Conservation (phyloP, 2,888 invertebrate genomes). For the Andrena bucephala region DNA sequence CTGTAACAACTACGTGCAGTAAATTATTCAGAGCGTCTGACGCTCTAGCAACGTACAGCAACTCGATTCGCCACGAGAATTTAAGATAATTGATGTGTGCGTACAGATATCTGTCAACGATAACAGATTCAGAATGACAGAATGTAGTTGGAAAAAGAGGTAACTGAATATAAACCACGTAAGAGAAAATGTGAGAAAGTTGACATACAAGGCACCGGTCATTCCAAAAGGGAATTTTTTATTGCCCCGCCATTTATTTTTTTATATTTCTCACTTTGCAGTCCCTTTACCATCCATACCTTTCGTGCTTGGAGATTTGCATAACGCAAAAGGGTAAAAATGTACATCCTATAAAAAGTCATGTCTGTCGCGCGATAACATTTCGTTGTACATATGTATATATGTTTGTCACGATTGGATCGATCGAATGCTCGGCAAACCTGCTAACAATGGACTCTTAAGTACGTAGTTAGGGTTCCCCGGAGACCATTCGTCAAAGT, state of each 20-base stretch:
- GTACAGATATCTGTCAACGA: neutral
- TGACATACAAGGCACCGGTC: neutral
- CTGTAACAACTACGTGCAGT: neutral
- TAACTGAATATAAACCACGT: neutral
- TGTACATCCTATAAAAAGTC: too few species aligned
- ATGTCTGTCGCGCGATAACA: constrained; percentile 8
- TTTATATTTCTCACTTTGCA: too few species aligned
- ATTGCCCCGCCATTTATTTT: too few species aligned
- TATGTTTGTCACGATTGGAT: constrained; percentile 31
- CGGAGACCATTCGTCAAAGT: neutral
- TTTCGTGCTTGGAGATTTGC: too few species aligned
- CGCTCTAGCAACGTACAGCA: neutral
- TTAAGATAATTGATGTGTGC: neutral
- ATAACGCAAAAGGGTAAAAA: too few species aligned
- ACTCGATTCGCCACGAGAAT: neutral
- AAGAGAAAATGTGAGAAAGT: neutral
- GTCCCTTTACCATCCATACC: too few species aligned
- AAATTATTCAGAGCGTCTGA: neutral
- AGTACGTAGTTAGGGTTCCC: constrained; percentile 37
- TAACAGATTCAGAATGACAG: neutral
- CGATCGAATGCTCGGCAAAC: constrained; percentile 22
- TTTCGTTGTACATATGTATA: constrained; percentile 45
- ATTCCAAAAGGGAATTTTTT: too few species aligned
- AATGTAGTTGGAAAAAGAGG: neutral
- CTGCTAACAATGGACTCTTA: constrained; percentile 28